Evolutionary conservation across 2,888 invertebrate genomes (phyloP).

Genomic region (Capitulum mitella): DNA sequence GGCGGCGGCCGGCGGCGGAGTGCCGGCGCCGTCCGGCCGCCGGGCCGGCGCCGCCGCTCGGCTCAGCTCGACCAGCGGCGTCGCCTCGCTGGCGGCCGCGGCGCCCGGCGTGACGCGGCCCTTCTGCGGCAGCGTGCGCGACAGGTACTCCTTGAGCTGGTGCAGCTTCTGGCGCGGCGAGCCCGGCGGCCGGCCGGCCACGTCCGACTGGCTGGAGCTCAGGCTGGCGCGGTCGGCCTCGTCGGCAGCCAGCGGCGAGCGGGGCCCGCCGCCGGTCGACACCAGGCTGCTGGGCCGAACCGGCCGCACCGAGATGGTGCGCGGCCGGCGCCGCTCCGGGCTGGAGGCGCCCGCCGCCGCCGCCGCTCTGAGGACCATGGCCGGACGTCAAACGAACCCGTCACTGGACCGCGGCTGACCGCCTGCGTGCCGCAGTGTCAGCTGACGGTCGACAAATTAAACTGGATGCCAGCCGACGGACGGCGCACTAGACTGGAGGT

Average conservation of each 20-base stretch:
- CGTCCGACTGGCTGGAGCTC: background rate
- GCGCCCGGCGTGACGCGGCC: background rate
- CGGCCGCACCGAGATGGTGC: slow-evolving; percentile 3
- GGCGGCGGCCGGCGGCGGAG: no score
- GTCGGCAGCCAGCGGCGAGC: background rate
- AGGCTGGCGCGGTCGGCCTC: background rate
- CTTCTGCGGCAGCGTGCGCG: background rate
- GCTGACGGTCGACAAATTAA: no score
- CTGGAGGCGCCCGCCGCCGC: background rate
- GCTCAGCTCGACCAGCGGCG: background rate
- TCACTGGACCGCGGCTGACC: no score
- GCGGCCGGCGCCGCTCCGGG: slow-evolving; percentile 11
- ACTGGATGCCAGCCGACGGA: no score
- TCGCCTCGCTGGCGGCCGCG: background rate
- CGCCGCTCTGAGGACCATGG: background rate
- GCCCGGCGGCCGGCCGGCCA: slow-evolving; percentile 3
- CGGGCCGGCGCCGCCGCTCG: no score
- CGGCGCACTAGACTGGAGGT: no score
- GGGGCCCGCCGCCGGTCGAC: background rate
- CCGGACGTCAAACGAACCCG: no score
- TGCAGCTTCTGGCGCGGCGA: background rate
- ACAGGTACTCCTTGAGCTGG: slow-evolving; percentile 13
- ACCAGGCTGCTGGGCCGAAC: background rate
- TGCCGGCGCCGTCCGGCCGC: no score
- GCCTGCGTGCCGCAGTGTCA: no score